These are phyloP conservation scores for Aegithalos caudatus DNA, from an alignment of 2,113 vertebrate species.

Conservation along the genomic window DNA sequence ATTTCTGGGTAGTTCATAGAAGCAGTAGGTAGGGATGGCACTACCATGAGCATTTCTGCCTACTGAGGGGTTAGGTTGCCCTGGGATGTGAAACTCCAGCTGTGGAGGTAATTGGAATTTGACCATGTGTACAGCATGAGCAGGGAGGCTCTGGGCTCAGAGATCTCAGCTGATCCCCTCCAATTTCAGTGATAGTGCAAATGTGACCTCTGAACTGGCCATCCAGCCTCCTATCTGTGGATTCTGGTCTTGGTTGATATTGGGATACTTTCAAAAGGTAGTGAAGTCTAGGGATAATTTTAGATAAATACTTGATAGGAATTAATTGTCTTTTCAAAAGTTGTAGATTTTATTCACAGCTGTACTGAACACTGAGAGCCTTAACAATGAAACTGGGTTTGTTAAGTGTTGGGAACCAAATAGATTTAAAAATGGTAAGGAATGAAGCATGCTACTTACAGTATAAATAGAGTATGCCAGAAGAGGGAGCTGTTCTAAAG, in stretches of 20 bases:
- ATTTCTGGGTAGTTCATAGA: neutral
- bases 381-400: neutral
- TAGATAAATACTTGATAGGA: neutral
- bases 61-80: neutral
- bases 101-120: neutral
- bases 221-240: neutral
- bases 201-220: neutral
- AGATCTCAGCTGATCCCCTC: neutral
- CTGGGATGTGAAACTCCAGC: neutral
- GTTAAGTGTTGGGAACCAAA: neutral
- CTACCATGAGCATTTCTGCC: neutral
- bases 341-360: neutral
- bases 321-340: neutral
- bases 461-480: conserved; percentile 20
- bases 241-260: neutral
- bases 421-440: neutral
- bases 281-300: neutral
- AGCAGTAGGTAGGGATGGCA: neutral
- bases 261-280: neutral
- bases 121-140: fast-evolving
- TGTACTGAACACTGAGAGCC: neutral
- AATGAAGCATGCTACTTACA: neutral
- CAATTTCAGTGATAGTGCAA: neutral
- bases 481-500: conserved; percentile 70
- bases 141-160: neutral